A percentile compares a stretch with the other conserved stretches of the same genome.
Conservation (phyloP, 1,140 invertebrate species). For the Xylocopa sonorina region DNA sequence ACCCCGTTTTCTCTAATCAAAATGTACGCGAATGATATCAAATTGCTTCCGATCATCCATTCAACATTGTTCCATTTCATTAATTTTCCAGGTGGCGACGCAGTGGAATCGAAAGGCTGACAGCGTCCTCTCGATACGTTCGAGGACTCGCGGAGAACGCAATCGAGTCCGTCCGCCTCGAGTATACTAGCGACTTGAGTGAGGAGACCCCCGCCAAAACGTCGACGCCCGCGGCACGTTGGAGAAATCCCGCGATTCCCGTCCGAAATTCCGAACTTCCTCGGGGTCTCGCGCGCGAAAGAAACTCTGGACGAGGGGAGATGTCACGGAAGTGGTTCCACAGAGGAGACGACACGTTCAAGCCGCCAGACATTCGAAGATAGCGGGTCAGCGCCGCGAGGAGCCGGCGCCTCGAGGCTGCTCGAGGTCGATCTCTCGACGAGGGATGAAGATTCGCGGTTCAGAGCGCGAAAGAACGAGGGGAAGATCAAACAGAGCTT, state of each 20-base stretch:
- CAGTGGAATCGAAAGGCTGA: slow-evolving; percentile 45
- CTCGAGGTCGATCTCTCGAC: slow-evolving; percentile 1
- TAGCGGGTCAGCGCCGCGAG: slow-evolving; percentile 57
- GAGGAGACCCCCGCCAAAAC: neutral
- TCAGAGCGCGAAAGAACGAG: slow-evolving; percentile 1
- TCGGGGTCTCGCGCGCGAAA: neutral
- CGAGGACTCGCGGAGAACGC: neutral
- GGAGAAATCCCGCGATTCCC: neutral
- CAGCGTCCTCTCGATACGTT: slow-evolving; percentile 4
- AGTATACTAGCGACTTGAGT: neutral
- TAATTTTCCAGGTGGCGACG: slow-evolving; percentile 33
- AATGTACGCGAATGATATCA: too few species aligned
- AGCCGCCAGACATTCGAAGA: slow-evolving; percentile 75
- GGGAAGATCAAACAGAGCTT: slow-evolving; percentile 27
- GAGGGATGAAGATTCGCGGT: slow-evolving; percentile 33
- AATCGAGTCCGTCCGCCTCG: too few species aligned
- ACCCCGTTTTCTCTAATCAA: too few species aligned
- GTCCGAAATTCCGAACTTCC: neutral
- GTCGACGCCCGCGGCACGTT: neutral
- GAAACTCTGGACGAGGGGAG: slow-evolving; percentile 72
- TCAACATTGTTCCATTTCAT: neutral
- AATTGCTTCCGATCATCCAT: too few species aligned
- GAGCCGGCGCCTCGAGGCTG: neutral
- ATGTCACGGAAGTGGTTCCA: slow-evolving; percentile 71
- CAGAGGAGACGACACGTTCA: slow-evolving; percentile 65